These are phyloP conservation scores for Macrocentrus cingulum DNA, from an alignment of 1,140 invertebrate species.

Conservation along the genomic window DNA sequence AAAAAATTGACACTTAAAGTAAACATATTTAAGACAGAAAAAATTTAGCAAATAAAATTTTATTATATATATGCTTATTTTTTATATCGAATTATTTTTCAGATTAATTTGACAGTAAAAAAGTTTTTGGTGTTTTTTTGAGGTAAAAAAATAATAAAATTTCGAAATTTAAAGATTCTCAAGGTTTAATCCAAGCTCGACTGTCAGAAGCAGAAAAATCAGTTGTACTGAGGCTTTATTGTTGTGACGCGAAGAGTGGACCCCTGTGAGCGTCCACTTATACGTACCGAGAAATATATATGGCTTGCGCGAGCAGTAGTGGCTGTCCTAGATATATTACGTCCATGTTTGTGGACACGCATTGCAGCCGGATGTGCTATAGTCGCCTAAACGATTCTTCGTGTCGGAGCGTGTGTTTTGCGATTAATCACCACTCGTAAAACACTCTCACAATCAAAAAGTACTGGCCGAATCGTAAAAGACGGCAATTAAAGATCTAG, in stretches of 20 bases:
- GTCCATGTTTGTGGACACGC: slow-evolving; percentile 43
- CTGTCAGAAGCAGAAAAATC: slow-evolving; percentile 2
- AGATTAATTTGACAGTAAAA: too few species aligned
- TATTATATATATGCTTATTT: too few species aligned
- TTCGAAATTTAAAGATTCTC: too few species aligned
- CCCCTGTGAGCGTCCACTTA: slow-evolving; percentile 38
- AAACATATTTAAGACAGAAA: too few species aligned
- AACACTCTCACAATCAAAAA: slow-evolving; percentile 11
- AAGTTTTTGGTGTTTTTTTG: too few species aligned
- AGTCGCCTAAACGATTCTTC: slow-evolving; percentile 50
- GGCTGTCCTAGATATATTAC: slow-evolving; percentile 54
- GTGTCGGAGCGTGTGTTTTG: slow-evolving; percentile 52
- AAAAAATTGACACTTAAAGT: too few species aligned
- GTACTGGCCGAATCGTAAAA: background rate
- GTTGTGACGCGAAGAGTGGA: slow-evolving; percentile 6
- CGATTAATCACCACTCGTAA: slow-evolving; percentile 45
- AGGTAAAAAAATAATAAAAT: too few species aligned
- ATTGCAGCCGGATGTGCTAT: slow-evolving; percentile 43
- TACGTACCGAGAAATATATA: slow-evolving; percentile 42
- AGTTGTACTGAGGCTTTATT: slow-evolving; percentile 8
- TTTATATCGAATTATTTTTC: too few species aligned
- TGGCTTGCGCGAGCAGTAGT: slow-evolving; percentile 40
- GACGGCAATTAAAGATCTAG: background rate
- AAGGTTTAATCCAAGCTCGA: too few species aligned
- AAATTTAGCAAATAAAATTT: too few species aligned